Base-by-base conservation (phyloP, 2,113 vertebrate genomes). In the Columba livia region DNA sequence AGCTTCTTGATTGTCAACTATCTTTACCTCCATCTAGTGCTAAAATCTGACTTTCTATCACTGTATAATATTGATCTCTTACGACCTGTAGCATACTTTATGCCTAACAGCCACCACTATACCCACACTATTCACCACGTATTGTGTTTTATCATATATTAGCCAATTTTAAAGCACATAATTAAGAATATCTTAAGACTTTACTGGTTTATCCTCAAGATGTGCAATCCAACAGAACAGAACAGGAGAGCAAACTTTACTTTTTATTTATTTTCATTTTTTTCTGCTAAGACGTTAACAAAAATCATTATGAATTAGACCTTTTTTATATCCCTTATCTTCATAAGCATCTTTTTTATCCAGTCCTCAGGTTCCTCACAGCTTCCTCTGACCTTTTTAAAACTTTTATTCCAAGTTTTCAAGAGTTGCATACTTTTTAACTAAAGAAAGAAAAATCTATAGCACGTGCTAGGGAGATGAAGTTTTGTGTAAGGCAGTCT, bases 1-100 rank as follows among this genome's bases (percentile, higher is more conserved):
- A 56, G 60, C 75, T 95, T 95, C 82, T 94, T 93, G 44, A 81
- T 65, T 94, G 58, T 93, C 86, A 95, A 72, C 73, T 53, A 9
- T 24, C 50, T 92, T 72, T 91, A 91, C 70, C 51, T 95, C 92
- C 40, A 72, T 34, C 38, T 75, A 95, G 58, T 80, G 72, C 73
- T 78, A 32, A 88, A 82, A 81, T 48, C n/a, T 78, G 54, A 24
- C 36, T 88, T 74, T 61, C 53, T 87, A 53, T 72, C 66, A 71
- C 57, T 64, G 32, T 71, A 44, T 64, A 72, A 25, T 51, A 89
- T 11, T 42, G 18, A 79, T 32, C 29, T 85, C 13, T 80, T 53
- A 79, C 0, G 26, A 80, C 34, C 19, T 81, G 18, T 58, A 61
- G 29, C 36, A 67, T 40, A 42, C 9, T 67, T 90, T 47, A 73